Conservation (phyloP, 1,140 invertebrate species). For the Macrobrachium rosenbergii region DNA sequence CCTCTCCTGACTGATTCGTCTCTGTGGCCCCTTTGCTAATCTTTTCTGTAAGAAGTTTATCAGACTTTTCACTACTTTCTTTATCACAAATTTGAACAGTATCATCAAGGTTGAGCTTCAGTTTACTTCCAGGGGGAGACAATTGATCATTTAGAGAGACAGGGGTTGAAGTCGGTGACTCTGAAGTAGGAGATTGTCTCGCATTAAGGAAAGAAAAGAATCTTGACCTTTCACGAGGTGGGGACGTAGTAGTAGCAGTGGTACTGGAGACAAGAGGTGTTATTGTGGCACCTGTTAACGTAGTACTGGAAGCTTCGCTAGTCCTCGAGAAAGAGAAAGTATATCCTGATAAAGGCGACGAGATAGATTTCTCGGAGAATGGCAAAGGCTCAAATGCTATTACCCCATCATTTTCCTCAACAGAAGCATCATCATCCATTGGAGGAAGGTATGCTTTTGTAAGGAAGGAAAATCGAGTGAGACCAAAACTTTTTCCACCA, state of each 20-base stretch:
- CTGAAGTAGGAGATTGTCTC: slow-evolving; percentile 49
- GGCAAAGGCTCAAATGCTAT: slow-evolving; percentile 24
- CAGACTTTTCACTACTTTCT: slow-evolving; percentile 43
- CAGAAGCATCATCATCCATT: slow-evolving; percentile 15
- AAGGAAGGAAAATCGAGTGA: slow-evolving; percentile 64
- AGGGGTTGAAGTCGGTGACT: slow-evolving; percentile 39
- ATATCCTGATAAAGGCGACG: slow-evolving; percentile 57
- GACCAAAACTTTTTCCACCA: slow-evolving; percentile 44
- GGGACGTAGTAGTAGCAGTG: slow-evolving; percentile 46
- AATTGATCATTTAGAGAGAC: slow-evolving; percentile 30
- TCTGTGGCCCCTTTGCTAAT: slow-evolving; percentile 44
- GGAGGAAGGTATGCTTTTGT: slow-evolving; percentile 65
- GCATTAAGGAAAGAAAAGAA: slow-evolving; percentile 63
- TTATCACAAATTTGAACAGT: slow-evolving; percentile 48
- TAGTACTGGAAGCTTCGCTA: slow-evolving; percentile 57
- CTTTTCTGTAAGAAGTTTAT: slow-evolving; percentile 48
- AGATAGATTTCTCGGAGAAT: slow-evolving; percentile 45
- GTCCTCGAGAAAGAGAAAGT: slow-evolving; percentile 58
- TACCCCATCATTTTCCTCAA: slow-evolving; percentile 12
- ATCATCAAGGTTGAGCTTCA: slow-evolving; percentile 36
- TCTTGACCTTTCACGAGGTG: slow-evolving; percentile 58
- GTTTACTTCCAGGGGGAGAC: slow-evolving; percentile 40
- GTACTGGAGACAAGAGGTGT: slow-evolving; percentile 44
- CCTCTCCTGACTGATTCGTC: slow-evolving; percentile 54
- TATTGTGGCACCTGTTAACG: slow-evolving; percentile 58